Evolutionary conservation across 2,797 vertebrate species (phyloP).

Genomic region (Odontamblyopus lacepedii): DNA sequence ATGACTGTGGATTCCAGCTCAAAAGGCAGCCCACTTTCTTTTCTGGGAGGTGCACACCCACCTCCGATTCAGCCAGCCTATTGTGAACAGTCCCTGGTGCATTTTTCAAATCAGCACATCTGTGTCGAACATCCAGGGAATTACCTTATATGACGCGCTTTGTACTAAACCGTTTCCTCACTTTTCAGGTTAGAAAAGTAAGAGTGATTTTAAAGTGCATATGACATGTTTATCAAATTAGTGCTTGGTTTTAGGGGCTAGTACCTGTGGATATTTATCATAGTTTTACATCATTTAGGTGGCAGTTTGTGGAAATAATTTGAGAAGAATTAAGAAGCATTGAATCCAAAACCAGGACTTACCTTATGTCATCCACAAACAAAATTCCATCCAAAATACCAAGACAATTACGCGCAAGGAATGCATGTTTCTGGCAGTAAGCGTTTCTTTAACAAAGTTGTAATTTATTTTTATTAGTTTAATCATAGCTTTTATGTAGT

Average conservation of each 20-base stretch:
- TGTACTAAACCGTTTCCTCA: constrained; percentile 19
- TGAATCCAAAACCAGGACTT: too few relatives aligned
- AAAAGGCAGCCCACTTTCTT: constrained; percentile 25
- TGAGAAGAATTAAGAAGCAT: neutral
- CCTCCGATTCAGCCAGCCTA: constrained; percentile 29
- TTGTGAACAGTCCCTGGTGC: constrained; percentile 40
- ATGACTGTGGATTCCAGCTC: constrained; percentile 13
- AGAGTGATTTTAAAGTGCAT: neutral
- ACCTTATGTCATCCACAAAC: too few relatives aligned
- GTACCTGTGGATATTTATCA: too few relatives aligned
- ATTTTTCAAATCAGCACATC: constrained; percentile 39
- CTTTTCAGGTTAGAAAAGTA: constrained; percentile 3
- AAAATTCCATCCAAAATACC: too few relatives aligned
- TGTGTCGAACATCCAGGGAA: constrained; percentile 49
- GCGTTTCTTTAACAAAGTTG: too few relatives aligned
- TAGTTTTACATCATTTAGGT: too few relatives aligned
- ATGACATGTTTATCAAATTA: too few relatives aligned
- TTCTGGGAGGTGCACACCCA: constrained; percentile 19
- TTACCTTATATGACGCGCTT: constrained; percentile 19
- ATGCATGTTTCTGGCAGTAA: too few relatives aligned
- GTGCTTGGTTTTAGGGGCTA: too few relatives aligned
- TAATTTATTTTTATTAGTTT: too few relatives aligned
- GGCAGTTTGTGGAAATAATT: neutral
- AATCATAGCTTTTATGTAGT: too few relatives aligned
- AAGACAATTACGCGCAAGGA: too few relatives aligned